Percentiles rank a stretch among this genome's conserved stretches.
phyloP scores from a whole-genome alignment of 2,888 invertebrate genomes.

The Melieria crassipennis region DNA sequence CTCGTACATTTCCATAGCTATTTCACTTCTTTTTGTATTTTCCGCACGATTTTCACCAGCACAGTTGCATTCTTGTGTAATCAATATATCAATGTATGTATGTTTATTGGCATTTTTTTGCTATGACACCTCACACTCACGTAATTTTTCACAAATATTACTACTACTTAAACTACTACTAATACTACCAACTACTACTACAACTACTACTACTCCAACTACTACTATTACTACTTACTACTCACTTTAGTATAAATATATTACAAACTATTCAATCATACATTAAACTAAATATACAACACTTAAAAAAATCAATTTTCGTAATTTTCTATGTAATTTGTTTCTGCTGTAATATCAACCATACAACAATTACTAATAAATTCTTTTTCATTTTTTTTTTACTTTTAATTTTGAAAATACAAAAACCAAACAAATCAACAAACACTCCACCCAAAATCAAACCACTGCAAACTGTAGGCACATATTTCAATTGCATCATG shows the following conservation, averaged over 20 bases:
- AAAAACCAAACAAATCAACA: slow-evolving; percentile 50
- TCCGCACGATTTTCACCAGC: too few relatives aligned
- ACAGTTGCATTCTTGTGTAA: too few relatives aligned
- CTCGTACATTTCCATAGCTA: too few relatives aligned
- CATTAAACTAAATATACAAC: slow-evolving; percentile 3
- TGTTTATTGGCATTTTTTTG: too few relatives aligned
- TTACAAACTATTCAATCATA: neutral
- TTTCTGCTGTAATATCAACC: slow-evolving; percentile 19
- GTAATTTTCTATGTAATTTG: slow-evolving; percentile 17
- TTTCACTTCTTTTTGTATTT: too few relatives aligned
- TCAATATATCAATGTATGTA: too few relatives aligned
- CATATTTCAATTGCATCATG: slow-evolving; percentile 99
- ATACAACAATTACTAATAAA: slow-evolving; percentile 19
- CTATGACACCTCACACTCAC: too few relatives aligned
- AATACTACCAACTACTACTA: slow-evolving; percentile 5
- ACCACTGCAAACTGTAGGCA: slow-evolving; percentile 72
- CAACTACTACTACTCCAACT: neutral
- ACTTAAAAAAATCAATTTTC: neutral
- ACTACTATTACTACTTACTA: neutral
- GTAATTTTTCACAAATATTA: too few relatives aligned
- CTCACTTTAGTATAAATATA: neutral
- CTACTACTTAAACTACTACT: neutral
- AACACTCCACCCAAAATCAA: slow-evolving; percentile 28
- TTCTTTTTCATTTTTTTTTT: slow-evolving; percentile 50
- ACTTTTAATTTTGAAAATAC: slow-evolving; percentile 51